Conservation (phyloP, 2,113 vertebrate species). For the Laticauda laticaudata region DNA sequence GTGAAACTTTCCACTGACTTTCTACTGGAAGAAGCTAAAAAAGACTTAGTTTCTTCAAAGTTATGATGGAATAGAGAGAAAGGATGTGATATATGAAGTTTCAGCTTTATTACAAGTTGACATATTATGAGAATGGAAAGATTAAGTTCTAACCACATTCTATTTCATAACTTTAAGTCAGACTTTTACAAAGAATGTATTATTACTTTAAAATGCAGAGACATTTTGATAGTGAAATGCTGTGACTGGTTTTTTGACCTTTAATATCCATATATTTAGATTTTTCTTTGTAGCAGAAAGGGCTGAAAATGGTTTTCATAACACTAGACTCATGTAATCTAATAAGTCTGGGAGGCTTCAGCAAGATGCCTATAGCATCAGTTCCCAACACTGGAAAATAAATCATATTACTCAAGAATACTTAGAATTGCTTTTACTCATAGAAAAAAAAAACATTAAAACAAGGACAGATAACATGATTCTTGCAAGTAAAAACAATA, state of each 20-base stretch:
- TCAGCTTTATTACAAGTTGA: conserved; percentile 11
- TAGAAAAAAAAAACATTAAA: neutral
- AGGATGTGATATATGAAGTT: neutral
- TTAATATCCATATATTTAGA: conserved; percentile 6
- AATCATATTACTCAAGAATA: neutral
- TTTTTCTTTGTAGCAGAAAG: neutral
- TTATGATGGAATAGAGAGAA: neutral
- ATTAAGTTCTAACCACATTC: neutral
- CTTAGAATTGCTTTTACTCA: neutral
- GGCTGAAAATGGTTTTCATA: neutral
- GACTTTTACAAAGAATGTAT: neutral
- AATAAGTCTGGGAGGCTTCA: neutral
- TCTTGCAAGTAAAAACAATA: rapidly evolving
- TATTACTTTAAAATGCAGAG: neutral
- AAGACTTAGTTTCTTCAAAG: conserved; percentile 5
- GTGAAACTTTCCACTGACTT: neutral
- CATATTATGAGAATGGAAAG: neutral
- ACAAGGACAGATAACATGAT: neutral
- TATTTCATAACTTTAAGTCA: neutral
- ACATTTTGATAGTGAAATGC: neutral
- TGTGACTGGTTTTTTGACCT: neutral
- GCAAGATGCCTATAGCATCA: neutral
- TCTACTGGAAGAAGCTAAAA: neutral
- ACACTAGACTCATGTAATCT: neutral
- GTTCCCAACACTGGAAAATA: neutral